Base-by-base conservation (phyloP, 2,888 invertebrate genomes). In the Malacosoma neustria region DNA sequence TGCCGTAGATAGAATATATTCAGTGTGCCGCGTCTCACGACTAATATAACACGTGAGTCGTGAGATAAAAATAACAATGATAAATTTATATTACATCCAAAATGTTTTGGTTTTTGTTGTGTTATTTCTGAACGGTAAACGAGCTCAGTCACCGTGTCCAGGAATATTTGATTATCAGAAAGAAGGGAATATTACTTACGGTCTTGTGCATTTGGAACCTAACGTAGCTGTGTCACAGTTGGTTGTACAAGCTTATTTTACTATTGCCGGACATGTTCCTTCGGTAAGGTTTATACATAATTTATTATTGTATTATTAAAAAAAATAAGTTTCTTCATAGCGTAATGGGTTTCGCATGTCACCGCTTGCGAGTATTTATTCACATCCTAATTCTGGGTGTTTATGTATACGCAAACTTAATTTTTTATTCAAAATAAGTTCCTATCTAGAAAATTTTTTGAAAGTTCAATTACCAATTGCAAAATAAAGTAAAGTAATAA, bases 91-190 rank as follows among this genome's bases (percentile, higher is more conserved):
- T 22, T 22, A 6, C 9, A 22, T 22, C 9, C 2, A 9, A 22
- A 22, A 22, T 9, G 9, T 22, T 7, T 5, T 5, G 9, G 22
- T 22, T 22, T 9, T 22, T 2, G 22, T 3, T 1, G 5, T 22
- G 5, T 22, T 22, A 22, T 22, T 22, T 22, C 6, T 22, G 22
- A 22, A 22, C 9, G 22, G 35, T 6, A 30, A 36, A 31, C 31
- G 15, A 11, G 4, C 32, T 5, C 13, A 36, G 32, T 32, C 32
- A 22, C 36, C 32, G 1, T 32, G 36, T n/a, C 32, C 32, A 4
- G 36, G 11, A 4, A 13, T 32, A 13, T 32, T 36, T 32, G 32
- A 36, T 15, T 36, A 36, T 12, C 15, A 4, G 4, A 31, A 12
- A n/a, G 35, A 36, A 11, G 31, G 35, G 0, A 9, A 11, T 6